These are phyloP conservation scores for Emberiza fucata DNA, from an alignment of 2,113 vertebrate genomes.

Conservation along the genomic window DNA sequence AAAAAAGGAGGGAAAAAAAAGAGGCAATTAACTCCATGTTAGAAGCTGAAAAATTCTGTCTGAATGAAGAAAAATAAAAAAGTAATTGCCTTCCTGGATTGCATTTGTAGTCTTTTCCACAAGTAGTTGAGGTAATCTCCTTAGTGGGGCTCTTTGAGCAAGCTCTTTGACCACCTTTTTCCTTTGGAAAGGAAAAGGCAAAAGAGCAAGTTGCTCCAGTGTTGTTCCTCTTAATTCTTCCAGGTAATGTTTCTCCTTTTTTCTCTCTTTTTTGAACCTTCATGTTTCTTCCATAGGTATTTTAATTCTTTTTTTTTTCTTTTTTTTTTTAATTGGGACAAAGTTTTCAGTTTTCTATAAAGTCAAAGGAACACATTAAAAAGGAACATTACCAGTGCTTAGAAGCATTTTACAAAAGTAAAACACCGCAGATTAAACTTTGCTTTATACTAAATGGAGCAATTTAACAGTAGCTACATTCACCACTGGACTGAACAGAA, in stretches of 20 bases:
- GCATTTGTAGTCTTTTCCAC: not conserved
- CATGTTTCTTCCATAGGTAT: not conserved
- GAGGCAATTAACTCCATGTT: not conserved
- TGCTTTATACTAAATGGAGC: conserved; percentile 38
- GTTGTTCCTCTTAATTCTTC: not conserved
- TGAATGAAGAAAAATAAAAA: not conserved
- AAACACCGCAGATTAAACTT: conserved; percentile 45
- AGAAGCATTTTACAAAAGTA: conserved; percentile 7
- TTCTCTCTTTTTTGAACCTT: not conserved
- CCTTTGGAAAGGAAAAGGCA: not conserved
- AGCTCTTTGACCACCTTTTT: not conserved
- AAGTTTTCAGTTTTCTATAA: not conserved
- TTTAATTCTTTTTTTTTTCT: not conserved
- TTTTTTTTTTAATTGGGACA: not conserved
- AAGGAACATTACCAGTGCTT: not conserved
- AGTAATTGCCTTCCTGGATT: not conserved
- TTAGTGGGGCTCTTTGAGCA: not conserved
- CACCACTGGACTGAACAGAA: conserved; percentile 6
- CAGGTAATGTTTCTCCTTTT: not conserved
- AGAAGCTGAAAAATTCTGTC: conserved; percentile 8
- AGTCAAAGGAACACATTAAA: not conserved
- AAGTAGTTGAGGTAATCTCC: not conserved
- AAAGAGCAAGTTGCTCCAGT: not conserved
- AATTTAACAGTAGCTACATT: conserved; percentile 37
- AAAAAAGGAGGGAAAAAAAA: not conserved